These are phyloP conservation scores for Sander lucioperca DNA, from an alignment of 2,113 vertebrate species.

Conservation along the genomic window DNA sequence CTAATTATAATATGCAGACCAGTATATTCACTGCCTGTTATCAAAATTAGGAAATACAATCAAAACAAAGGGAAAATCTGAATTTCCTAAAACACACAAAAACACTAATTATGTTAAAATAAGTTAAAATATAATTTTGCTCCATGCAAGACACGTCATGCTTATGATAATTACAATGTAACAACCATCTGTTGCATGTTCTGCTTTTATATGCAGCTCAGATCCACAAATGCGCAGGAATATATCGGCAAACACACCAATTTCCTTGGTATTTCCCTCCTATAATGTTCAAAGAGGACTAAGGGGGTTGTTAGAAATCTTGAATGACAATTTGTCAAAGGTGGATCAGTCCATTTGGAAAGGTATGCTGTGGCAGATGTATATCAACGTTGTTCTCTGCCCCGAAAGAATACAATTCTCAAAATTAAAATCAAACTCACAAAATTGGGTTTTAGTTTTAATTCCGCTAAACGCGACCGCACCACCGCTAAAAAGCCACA, in stretches of 20 bases:
- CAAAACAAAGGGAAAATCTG: background rate
- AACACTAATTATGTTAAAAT: background rate
- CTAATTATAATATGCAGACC: background rate
- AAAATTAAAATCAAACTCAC: background rate
- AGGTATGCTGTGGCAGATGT: conserved; percentile 54
- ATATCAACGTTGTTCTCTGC: background rate
- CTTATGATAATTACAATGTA: conserved; percentile 3
- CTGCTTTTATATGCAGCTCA: conserved; percentile 5
- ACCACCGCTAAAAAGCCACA: conserved; percentile 22
- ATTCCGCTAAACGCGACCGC: conserved; percentile 34
- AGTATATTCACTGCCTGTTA: background rate
- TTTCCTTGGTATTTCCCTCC: background rate
- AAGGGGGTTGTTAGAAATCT: conserved; percentile 63
- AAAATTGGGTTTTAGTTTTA: background rate
- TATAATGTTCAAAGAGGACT: conserved; percentile 33
- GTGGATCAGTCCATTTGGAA: conserved; percentile 84
- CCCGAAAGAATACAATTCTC: background rate
- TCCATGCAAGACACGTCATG: conserved; percentile 2
- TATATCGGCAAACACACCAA: background rate
- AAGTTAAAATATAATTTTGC: background rate
- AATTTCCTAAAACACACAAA: background rate
- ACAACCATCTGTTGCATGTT: conserved; percentile 84
- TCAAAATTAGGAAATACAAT: background rate
- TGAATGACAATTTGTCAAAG: conserved; percentile 84
- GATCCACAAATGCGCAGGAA: background rate